A percentile compares a stretch with the other conserved stretches of the same genome.
Evolutionary conservation across 2,888 invertebrate genomes (phyloP).

Genomic region (Galerucella pusilla): DNA sequence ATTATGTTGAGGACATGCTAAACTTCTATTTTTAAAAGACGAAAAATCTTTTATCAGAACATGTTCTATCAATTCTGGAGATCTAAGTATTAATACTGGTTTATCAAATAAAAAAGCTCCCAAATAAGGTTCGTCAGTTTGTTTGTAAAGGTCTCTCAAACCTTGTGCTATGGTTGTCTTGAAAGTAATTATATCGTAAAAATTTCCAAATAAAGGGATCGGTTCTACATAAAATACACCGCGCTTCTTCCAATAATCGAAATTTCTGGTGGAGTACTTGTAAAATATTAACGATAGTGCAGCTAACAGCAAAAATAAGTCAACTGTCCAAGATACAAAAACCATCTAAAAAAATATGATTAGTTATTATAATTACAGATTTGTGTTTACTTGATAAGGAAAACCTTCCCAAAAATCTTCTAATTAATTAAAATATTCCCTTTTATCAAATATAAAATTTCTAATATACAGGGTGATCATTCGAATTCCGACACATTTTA

Average conservation of each 20-base stretch:
- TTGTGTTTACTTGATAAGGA: too few relatives aligned
- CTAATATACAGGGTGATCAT: too few relatives aligned
- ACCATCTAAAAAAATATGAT: constrained; percentile 35
- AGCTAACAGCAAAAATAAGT: constrained; percentile 8
- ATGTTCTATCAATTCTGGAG: constrained; percentile 65
- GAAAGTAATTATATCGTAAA: constrained; percentile 40
- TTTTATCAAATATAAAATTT: too few relatives aligned
- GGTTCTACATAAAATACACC: constrained; percentile 49
- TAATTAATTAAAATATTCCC: too few relatives aligned
- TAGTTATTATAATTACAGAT: too few relatives aligned
- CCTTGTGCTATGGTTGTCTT: constrained; percentile 39
- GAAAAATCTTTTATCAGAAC: constrained; percentile 66
- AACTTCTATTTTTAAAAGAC: constrained; percentile 64
- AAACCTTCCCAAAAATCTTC: too few relatives aligned
- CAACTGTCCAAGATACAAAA: constrained; percentile 28
- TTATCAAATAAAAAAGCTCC: constrained; percentile 67
- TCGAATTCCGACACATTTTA: too few relatives aligned
- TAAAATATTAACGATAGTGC: constrained; percentile 34
- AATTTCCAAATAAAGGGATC: constrained; percentile 52
- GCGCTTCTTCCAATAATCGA: constrained; percentile 52
- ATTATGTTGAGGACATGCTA: constrained; percentile 55
- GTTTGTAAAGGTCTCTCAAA: constrained; percentile 34
- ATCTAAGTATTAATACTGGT: constrained; percentile 65
- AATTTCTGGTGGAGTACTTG: constrained; percentile 49
- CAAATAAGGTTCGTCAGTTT: constrained; percentile 57